Evolutionary conservation across 1,140 invertebrate species (phyloP).

Genomic region (Macrosteles quadrilineatus): DNA sequence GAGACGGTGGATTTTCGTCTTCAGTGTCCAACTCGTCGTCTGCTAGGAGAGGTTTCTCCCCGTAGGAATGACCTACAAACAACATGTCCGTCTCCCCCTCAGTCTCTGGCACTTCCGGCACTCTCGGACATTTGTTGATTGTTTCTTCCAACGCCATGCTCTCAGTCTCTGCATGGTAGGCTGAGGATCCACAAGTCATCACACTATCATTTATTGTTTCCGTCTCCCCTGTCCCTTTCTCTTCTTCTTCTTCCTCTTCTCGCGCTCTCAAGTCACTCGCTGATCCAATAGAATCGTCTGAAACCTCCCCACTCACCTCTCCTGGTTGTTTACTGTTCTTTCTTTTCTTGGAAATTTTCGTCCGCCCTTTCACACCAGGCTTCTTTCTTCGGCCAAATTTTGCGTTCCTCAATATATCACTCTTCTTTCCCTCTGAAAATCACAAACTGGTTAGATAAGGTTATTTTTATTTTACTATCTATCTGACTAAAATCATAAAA

Average conservation of each 20-base stretch:
- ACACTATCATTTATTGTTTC: conserved; percentile 68
- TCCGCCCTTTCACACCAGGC: conserved; percentile 14
- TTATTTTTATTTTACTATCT: too few species aligned
- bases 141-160: conserved; percentile 51
- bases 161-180: conserved; percentile 71
- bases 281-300: conserved; percentile 73
- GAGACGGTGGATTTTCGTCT: conserved; percentile 49
- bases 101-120: conserved; percentile 37
- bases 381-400: conserved; percentile 26
- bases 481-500: too few species aligned
- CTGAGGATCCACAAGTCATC: conserved; percentile 66
- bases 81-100: conserved; percentile 52
- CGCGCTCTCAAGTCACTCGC: conserved; percentile 68
- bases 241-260: conserved; percentile 56
- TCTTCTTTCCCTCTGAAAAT: conserved; percentile 7
- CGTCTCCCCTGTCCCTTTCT: conserved; percentile 48
- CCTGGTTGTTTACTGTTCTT: conserved; percentile 39
- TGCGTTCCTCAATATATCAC: neutral
- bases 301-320: conserved; percentile 51
- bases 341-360: conserved; percentile 31
- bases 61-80: conserved; percentile 76
- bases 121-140: conserved; percentile 35
- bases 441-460: too few species aligned
- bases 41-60: conserved; percentile 72
- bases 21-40: conserved; percentile 78